Base-by-base conservation (phyloP, 2,113 vertebrate species). In the Carettochelys insculpta region DNA sequence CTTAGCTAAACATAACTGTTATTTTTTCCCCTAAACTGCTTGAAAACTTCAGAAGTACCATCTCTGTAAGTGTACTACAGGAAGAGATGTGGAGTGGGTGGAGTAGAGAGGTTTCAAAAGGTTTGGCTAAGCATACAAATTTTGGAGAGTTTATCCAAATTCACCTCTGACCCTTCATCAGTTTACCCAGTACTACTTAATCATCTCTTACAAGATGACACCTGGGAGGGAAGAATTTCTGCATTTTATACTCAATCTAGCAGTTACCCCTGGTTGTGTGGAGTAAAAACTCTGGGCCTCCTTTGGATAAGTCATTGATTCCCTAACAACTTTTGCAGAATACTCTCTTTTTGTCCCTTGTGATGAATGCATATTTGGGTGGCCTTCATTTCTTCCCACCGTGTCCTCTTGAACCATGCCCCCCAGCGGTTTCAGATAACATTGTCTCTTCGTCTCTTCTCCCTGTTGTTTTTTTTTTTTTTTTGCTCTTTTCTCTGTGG, bases 161-260 rank as follows among this genome's bases (percentile, higher is more conserved):
- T n/a, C 31, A 82, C 43, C 77, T 80, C 73, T 90, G 91, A 58
- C 88, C 5, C 93, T 91, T 91, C 92, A 94, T 90, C 90, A 92
- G 88, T 96, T 93, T 84, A 78, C 83, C 89, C 87, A 52, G 56
- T 52, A 27, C 85, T 95, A n/a, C 48, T 2, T 65, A 78, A 45
- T 89, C 48, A 50, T 93, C 88, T 85, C 8, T 31, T 45, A 48
- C 82, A 54, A 87, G 91, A 92, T 68, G 86, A 81, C 86, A 80
- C 87, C 91, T 82, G 77, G 77, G 87, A 90, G 87, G 87, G 94
- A 89, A 95, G 95, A 93, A 88, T 77, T 82, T 0, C 0, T 61
- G 38, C n/a, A 54, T 89, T 95, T 95, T 0, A 0, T 83, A 58
- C 85, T 83, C 86, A 22, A 48, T 65, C 83, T 82, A 89, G 78